These are phyloP conservation scores for Himalopsyche tibetana DNA, from an alignment of 2,888 invertebrate genomes.

Conservation along the genomic window DNA sequence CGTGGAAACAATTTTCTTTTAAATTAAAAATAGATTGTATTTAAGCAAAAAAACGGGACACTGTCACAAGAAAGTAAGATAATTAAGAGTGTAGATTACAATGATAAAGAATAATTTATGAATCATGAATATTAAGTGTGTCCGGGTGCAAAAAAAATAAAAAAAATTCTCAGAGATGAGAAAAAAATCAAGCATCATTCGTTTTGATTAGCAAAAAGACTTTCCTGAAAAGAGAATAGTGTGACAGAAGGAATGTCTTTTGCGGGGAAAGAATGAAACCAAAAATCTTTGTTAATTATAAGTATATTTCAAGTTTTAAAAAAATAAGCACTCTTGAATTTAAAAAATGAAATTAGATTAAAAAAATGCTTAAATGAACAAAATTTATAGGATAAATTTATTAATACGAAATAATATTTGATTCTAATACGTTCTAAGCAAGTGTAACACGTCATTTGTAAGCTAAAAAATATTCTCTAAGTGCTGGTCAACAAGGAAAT, in stretches of 20 bases:
- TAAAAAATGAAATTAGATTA: no score
- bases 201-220: conserved; percentile 13
- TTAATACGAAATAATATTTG: no score
- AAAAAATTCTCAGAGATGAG: not conserved
- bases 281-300: not conserved
- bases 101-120: conserved; percentile 34
- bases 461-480: no score
- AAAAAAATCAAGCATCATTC: conserved; percentile 26
- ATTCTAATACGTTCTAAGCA: no score
- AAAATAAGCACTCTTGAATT: no score
- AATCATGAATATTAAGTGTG: conserved; percentile 31
- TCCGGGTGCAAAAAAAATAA: conserved; percentile 8
- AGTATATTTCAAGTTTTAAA: not conserved
- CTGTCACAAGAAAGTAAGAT: conserved; percentile 16
- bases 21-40: conserved; percentile 34
- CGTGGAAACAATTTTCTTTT: conserved; percentile 28
- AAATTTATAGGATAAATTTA: no score
- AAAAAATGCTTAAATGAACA: no score
- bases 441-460: no score
- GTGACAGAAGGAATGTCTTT: not conserved
- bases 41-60: conserved; percentile 29
- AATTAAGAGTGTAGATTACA: conserved; percentile 31
- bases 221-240: not conserved
- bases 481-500: no score
- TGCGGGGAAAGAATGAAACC: not conserved